Conservation (phyloP, 2,113 vertebrate species). For the Manacus vitellinus region DNA sequence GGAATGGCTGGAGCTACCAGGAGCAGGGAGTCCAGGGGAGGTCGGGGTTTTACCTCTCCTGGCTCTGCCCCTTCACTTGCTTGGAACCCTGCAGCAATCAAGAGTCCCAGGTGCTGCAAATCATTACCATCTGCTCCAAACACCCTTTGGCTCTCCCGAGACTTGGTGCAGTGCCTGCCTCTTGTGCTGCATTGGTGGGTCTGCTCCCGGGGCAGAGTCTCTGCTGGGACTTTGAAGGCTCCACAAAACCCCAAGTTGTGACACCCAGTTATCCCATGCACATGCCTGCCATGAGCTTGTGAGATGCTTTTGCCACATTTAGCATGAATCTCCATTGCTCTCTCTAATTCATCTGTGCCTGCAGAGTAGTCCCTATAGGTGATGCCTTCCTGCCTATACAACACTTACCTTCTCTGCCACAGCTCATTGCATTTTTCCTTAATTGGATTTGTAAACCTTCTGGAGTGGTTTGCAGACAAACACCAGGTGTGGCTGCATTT, state of each 20-base stretch:
- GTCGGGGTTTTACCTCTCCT: fast-evolving
- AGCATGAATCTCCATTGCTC: not conserved
- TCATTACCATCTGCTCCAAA: not conserved
- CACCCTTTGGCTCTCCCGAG: not conserved
- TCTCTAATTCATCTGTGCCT: not conserved
- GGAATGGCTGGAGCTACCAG: not conserved
- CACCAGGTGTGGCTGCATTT: not conserved
- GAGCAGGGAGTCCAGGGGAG: too few species aligned
- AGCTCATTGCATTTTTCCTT: not conserved
- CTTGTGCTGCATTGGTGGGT: fast-evolving
- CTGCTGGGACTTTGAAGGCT: not conserved
- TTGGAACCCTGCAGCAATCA: not conserved
- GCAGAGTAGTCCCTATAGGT: not conserved
- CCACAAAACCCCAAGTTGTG: too few species aligned
- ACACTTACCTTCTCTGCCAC: not conserved
- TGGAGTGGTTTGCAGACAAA: not conserved
- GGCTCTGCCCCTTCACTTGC: not conserved
- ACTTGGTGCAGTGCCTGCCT: not conserved
- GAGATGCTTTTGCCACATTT: not conserved
- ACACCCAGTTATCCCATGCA: not conserved
- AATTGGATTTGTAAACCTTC: not conserved
- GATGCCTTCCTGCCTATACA: not conserved
- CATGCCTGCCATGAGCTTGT: not conserved
- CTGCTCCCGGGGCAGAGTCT: fast-evolving
- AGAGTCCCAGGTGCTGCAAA: not conserved